Percentiles rank a stretch among this genome's conserved stretches.
These are phyloP conservation scores for Caenorhabditis latens DNA, from an alignment of 1,140 invertebrate genomes.

Conservation along the genomic window DNA sequence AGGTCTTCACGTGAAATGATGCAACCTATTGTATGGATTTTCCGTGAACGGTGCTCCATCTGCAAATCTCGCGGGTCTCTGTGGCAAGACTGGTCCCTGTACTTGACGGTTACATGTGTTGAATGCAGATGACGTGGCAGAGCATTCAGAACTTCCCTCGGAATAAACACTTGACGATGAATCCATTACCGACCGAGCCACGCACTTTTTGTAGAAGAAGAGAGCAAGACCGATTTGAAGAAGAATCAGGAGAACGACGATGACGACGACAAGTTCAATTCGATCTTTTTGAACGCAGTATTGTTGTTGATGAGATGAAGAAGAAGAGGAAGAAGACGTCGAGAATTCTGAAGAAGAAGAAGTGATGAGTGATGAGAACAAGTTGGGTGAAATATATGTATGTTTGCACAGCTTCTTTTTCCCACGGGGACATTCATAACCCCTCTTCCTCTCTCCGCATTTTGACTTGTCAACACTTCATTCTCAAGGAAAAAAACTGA, in stretches of 20 bases:
- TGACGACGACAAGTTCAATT: slow-evolving; percentile 1
- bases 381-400: background rate
- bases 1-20: background rate
- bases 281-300: slow-evolving; percentile 33
- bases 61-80: background rate
- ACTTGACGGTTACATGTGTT: slow-evolving; percentile 12
- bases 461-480: slow-evolving; percentile 29
- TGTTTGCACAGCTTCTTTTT: slow-evolving; percentile 1
- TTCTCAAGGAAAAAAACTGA: background rate
- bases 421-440: slow-evolving; percentile 27
- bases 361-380: slow-evolving; percentile 17
- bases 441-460: background rate
- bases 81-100: background rate
- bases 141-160: background rate
- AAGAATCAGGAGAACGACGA: slow-evolving; percentile 35
- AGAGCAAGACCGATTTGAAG: slow-evolving; percentile 28
- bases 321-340: slow-evolving; percentile 21
- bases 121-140: slow-evolving; percentile 4
- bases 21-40: slow-evolving; percentile 6
- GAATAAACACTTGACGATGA: slow-evolving; percentile 9
- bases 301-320: background rate
- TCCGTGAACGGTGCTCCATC: slow-evolving; percentile 13
- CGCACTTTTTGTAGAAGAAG: slow-evolving; percentile 25
- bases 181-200: background rate
- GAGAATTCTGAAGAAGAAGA: slow-evolving; percentile 32